Conservation (phyloP, 2,113 vertebrate species). For the Scomber japonicus region DNA sequence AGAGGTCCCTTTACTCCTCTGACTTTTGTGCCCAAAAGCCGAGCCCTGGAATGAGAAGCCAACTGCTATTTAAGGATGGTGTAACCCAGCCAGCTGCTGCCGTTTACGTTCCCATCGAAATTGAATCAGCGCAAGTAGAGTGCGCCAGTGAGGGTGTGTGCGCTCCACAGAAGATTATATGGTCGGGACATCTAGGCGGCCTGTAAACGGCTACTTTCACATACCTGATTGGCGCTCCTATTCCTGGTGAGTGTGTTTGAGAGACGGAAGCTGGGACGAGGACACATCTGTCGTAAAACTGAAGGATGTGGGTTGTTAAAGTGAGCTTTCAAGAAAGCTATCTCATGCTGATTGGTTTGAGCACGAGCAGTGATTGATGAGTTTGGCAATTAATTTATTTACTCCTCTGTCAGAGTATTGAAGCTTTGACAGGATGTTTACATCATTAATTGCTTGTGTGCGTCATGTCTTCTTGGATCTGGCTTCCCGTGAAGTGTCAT, state of each 20-base stretch:
- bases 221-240: constrained; percentile 57
- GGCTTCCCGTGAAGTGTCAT: not conserved
- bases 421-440: constrained; percentile 2
- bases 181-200: constrained; percentile 39
- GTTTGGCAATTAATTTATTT: constrained; percentile 21
- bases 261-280: constrained; percentile 20
- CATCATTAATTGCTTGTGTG: constrained; percentile 19
- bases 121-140: constrained; percentile 70
- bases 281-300: constrained; percentile 1
- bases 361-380: constrained; percentile 28
- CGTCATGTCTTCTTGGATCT: not conserved
- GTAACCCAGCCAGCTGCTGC: constrained; percentile 76
- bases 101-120: constrained; percentile 73
- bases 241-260: constrained; percentile 40
- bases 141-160: constrained; percentile 62
- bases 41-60: constrained; percentile 51
- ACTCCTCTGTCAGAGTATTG: constrained; percentile 1
- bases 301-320: constrained; percentile 35
- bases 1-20: not conserved
- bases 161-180: constrained; percentile 66
- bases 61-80: constrained; percentile 80
- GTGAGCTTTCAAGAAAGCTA: constrained; percentile 17
- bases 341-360: constrained; percentile 7
- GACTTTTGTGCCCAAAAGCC: constrained; percentile 55
- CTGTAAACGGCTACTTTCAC: constrained; percentile 53